Conservation (phyloP, 2,888 invertebrate species). For the Autographa gamma region DNA sequence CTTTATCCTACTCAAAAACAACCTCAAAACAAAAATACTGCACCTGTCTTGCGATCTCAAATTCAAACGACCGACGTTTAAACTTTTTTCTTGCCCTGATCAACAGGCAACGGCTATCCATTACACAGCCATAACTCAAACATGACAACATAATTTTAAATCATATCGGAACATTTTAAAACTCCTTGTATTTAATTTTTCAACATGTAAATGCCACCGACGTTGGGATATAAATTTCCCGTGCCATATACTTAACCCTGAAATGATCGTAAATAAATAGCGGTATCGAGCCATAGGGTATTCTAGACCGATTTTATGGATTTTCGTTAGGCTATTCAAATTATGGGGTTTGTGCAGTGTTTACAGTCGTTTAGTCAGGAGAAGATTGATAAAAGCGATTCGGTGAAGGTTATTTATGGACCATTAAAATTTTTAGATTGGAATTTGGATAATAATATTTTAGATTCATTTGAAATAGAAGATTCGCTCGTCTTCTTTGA, state of each 20-base stretch:
- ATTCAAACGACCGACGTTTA: conserved; percentile 29
- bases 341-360: conserved; percentile 30
- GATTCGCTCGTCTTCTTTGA: too few relatives aligned
- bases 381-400: conserved; percentile 21
- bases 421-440: background rate
- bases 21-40: conserved; percentile 24
- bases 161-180: conserved; percentile 40
- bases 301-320: conserved; percentile 47
- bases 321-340: conserved; percentile 40
- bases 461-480: too few relatives aligned
- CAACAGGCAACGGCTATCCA: conserved; percentile 51
- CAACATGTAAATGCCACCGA: conserved; percentile 58
- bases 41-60: conserved; percentile 41
- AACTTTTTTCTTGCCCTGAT: conserved; percentile 37
- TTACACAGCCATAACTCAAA: conserved; percentile 54
- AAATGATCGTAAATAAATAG: conserved; percentile 78
- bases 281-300: conserved; percentile 68
- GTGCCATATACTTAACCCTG: conserved; percentile 75
- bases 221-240: conserved; percentile 69
- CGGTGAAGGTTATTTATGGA: conserved; percentile 5
- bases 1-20: conserved; percentile 6
- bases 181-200: conserved; percentile 50
- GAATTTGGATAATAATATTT: background rate
- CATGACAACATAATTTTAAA: conserved; percentile 54
- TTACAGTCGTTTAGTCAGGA: conserved; percentile 34